Conservation (phyloP, 2,888 invertebrate species). For the Eristalis pertinax region DNA sequence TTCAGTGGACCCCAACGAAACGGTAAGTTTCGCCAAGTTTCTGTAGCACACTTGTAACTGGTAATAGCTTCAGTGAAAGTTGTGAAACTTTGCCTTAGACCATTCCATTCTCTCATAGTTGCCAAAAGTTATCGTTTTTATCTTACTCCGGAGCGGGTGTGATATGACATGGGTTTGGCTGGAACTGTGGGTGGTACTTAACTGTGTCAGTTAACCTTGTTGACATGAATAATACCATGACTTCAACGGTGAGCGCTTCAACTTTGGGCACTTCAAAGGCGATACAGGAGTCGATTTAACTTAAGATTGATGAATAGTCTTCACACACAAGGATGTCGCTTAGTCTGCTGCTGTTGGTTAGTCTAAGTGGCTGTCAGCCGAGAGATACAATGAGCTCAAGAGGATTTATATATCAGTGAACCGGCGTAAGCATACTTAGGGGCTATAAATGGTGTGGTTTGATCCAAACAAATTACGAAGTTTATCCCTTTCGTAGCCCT, state of each 20-base stretch:
- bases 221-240: background rate
- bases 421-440: background rate
- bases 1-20: background rate
- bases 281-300: background rate
- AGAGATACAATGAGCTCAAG: background rate
- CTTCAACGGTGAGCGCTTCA: background rate
- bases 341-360: background rate
- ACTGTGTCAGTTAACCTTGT: constrained; percentile 11
- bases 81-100: constrained; percentile 32
- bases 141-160: constrained; percentile 12
- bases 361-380: background rate
- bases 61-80: constrained; percentile 29
- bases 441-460: background rate
- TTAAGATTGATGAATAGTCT: background rate
- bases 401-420: background rate
- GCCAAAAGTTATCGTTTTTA: background rate
- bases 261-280: background rate
- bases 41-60: constrained; percentile 32
- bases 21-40: background rate
- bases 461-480: too few relatives aligned
- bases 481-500: too few relatives aligned
- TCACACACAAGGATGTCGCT: background rate
- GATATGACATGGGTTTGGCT: constrained; percentile 11
- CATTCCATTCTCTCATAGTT: constrained; percentile 11
- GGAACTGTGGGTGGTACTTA: background rate